A percentile compares a stretch with the other conserved stretches of the same genome.
Evolutionary conservation across 2,113 vertebrate genomes (phyloP).

Genomic region (Tringa solitaria): DNA sequence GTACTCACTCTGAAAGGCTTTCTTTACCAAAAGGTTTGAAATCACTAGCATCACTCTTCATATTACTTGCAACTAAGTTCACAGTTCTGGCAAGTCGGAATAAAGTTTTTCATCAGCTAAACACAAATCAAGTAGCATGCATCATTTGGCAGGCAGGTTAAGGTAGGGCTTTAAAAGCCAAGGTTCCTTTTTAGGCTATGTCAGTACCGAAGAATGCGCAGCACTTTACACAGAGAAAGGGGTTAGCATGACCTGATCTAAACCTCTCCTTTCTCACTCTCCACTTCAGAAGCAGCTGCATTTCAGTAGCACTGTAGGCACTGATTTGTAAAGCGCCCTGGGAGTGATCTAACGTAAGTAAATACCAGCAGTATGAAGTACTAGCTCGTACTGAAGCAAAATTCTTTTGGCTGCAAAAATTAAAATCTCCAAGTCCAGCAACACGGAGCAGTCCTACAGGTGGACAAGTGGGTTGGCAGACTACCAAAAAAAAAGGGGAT

Average conservation of each 20-base stretch:
- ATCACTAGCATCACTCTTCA: not conserved
- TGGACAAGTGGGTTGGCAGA: not conserved
- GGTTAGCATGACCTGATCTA: conserved; percentile 55
- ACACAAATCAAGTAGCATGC: not conserved
- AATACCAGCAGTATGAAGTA: not conserved
- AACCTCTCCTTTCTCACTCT: conserved; percentile 20
- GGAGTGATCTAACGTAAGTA: not conserved
- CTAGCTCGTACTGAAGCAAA: not conserved
- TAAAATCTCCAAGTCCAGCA: not conserved
- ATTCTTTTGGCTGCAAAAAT: not conserved
- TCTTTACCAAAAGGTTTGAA: not conserved
- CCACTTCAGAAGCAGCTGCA: not conserved
- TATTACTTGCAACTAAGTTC: not conserved
- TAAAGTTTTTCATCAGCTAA: not conserved
- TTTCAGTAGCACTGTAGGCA: not conserved
- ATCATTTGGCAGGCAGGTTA: not conserved
- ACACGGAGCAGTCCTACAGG: not conserved
- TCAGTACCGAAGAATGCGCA: conserved; percentile 19
- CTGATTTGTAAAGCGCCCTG: not conserved
- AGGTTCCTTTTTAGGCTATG: conserved; percentile 46
- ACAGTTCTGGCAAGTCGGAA: not conserved
- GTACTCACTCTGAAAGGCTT: not conserved
- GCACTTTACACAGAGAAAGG: not conserved
- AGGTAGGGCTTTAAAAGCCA: conserved; percentile 26
- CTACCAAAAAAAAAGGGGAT: not conserved